These are phyloP conservation scores for Norana najaformis DNA, from an alignment of 2,888 invertebrate genomes.

Conservation along the genomic window DNA sequence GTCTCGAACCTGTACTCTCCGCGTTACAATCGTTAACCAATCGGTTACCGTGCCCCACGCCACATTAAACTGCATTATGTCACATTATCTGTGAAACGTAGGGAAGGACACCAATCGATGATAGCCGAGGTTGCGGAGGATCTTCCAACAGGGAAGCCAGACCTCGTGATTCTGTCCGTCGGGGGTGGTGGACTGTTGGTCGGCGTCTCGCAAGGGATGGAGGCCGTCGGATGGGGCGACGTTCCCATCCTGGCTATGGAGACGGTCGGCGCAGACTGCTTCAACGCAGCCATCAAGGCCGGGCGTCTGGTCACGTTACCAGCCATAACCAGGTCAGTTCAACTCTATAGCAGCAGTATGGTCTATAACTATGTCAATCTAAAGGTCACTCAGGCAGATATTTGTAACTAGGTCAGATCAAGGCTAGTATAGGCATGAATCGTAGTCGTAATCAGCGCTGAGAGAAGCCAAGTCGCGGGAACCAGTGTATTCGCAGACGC, in stretches of 20 bases:
- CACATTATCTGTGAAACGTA: slow-evolving; percentile 45
- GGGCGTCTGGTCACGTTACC: slow-evolving; percentile 60
- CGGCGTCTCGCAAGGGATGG: slow-evolving; percentile 54
- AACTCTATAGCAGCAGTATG: too few species aligned
- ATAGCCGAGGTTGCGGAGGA: slow-evolving; percentile 63
- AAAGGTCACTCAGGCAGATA: too few species aligned
- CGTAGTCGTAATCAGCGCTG: too few species aligned
- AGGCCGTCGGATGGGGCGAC: slow-evolving; percentile 58
- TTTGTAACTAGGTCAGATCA: not conserved
- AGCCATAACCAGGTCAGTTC: slow-evolving; percentile 61
- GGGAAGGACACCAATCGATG: slow-evolving; percentile 64
- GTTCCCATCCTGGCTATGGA: slow-evolving; percentile 65
- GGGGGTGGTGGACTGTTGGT: slow-evolving; percentile 65
- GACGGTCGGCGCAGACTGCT: slow-evolving; percentile 64
- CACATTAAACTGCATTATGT: too few species aligned
- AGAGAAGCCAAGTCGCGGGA: not conserved
- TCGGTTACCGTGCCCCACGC: too few species aligned
- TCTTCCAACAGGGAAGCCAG: slow-evolving; percentile 56
- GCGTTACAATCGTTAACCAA: too few species aligned
- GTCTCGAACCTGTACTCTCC: too few species aligned
- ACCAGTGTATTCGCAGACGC: not conserved
- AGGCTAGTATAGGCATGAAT: too few species aligned
- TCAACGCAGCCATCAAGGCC: slow-evolving; percentile 61
- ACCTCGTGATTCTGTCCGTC: slow-evolving; percentile 63
- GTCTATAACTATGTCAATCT: not conserved